Evolutionary conservation across 2,888 invertebrate species (phyloP), one percentile per base, ranked within the genome.

Genomic region (Lingula anatina): DNA sequence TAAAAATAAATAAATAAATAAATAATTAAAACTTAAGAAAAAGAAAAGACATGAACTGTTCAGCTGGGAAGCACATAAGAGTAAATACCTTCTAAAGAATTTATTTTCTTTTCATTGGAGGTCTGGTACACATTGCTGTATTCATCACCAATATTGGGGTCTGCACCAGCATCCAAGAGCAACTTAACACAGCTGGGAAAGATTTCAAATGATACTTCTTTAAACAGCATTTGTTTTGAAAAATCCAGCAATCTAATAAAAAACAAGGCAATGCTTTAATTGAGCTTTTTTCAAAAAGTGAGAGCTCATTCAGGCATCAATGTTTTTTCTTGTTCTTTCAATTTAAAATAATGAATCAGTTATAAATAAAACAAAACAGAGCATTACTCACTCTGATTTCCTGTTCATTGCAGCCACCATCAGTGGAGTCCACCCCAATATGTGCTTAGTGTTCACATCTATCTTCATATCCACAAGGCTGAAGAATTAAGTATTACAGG

Each of bases 391-490:
- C 75, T 65, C 60, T n/a, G 60, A 18, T 67, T 84, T 84, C 55
- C 85, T 85, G 78, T 89, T 90, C 35, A 90, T 86, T 9, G 88
- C 86, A 31, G 92, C 92, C 44, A 86, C 84, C 79, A 90, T 90
- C 28, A 93, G 80, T 25, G 90, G 84, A 15, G 89, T 90, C 92
- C 93, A 93, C 44, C 93, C 93, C 42, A 90, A 79, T 25, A 80
- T 65, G 78, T 92, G 91, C 15, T 86, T 81, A 43, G 76, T 70
- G 79, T 92, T 89, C 1, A 86, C 64, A 63, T 77, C 69, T 31
- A 73, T 61, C 21, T 71, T 71, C 38, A 50, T 43, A 28, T 57
- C 61, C 12, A 69, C 46, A 20, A 69, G 49, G 43, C 72, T 73
- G 54, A 7, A 62, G 58, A 9, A 28, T n/a, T n/a, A 36, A 18